Conservation (phyloP, 2,888 invertebrate species). For the Plagodis pulveraria region DNA sequence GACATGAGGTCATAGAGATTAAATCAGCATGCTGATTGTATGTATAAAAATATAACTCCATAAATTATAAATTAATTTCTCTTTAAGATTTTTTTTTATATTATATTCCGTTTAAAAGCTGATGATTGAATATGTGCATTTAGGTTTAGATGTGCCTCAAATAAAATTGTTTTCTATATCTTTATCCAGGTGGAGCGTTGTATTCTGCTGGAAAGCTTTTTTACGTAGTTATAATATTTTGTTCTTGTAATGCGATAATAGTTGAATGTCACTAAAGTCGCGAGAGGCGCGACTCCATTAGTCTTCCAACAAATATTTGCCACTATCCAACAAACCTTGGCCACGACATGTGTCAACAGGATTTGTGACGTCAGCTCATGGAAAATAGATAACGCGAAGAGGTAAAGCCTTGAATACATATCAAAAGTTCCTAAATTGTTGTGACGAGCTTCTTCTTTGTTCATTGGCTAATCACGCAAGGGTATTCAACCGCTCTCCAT, state of each 20-base stretch:
- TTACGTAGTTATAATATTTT: neutral
- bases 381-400: constrained; percentile 25
- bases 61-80: too few species aligned
- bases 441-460: neutral
- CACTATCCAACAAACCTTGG: constrained; percentile 59
- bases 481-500: too few species aligned
- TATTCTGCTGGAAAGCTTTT: too few species aligned
- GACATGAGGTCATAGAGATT: too few species aligned
- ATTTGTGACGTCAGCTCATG: constrained; percentile 42
- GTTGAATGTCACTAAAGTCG: constrained; percentile 9
- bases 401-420: constrained; percentile 11
- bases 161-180: too few species aligned
- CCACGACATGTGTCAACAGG: constrained; percentile 52
- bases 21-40: too few species aligned
- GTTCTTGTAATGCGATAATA: constrained; percentile 15
- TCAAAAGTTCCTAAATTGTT: neutral
- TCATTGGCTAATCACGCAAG: neutral
- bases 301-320: constrained; percentile 57
- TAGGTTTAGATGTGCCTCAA: too few species aligned
- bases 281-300: constrained; percentile 40
- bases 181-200: too few species aligned
- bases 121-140: too few species aligned
- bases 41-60: too few species aligned
- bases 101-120: too few species aligned
- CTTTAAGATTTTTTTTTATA: too few species aligned